Base-by-base conservation (phyloP, 2,113 vertebrate species). In the Taxidea taxus region DNA sequence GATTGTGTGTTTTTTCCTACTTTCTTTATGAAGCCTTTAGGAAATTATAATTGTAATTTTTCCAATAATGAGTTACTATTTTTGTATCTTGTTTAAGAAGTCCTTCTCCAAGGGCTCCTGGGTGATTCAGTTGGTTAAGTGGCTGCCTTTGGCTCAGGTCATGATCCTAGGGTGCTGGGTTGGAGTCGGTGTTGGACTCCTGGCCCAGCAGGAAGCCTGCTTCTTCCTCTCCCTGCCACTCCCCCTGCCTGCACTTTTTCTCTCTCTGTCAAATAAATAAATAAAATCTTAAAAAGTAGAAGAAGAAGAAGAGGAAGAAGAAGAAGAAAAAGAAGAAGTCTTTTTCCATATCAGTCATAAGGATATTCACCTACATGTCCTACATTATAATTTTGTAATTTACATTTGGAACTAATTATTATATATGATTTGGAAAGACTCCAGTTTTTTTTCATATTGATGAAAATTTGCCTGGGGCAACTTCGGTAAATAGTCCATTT, bases 41-140 rank as follows among this genome's bases (percentile, higher is more conserved):
- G 37, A 81, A 95, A 70, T 85, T 86, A 27, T 25, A 13, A 77
- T 68, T 56, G 11, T 58, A 86, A 68, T 47, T 47, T 85, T 91
- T 23, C 20, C n/a, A 86, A 60, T 70, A 68, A 47, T 42, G 14
- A 49, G 18, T 54, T 78, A 68, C 77, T 58, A 13, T 34, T 49
- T 78, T 64, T 68, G 8, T 56, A 66, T 15, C 9, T 44, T 66
- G 58, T 39, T 90, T 77, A 91, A 31, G 82, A 70, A 70, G 54
- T 70, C 82, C 6, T 84, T 83, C 15, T 31, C 18, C 25, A 13
- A 10, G 25, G 25, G 25, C 23, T 8, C 25, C 11, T 29, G 58
- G 58, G 58, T 60, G 58, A 11, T 27, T 60, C 58, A 29, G 58
- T 60, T 1, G 4, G 58, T 60, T 60, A 60, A 60, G 58, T 12